Conservation (phyloP, 2,797 vertebrate genomes). For the Fundulus diaphanus region DNA sequence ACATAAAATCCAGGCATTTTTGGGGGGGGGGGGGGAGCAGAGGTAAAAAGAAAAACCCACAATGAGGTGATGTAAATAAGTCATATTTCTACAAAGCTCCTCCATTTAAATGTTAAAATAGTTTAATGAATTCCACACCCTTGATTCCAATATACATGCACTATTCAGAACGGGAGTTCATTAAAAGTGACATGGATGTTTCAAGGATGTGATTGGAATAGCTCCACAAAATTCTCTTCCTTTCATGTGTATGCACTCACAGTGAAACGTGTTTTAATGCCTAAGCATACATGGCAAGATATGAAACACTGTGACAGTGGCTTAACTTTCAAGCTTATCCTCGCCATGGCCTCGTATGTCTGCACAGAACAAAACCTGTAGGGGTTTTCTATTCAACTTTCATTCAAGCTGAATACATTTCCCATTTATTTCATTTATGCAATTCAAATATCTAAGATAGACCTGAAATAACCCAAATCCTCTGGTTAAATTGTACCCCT, state of each 20-base stretch:
- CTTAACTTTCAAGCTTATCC: background rate
- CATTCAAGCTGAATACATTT: background rate
- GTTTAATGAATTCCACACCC: background rate
- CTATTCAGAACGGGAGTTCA: background rate
- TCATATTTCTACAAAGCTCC: background rate
- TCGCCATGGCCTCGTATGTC: background rate
- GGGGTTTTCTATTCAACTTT: background rate
- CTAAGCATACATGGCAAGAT: background rate
- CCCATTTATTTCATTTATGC: background rate
- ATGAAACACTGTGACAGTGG: background rate
- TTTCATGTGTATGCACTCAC: background rate
- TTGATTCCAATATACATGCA: background rate
- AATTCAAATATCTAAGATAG: background rate
- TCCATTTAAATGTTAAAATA: background rate
- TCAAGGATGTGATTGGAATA: background rate
- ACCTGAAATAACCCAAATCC: background rate
- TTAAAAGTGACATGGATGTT: background rate
- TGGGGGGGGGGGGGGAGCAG: background rate
- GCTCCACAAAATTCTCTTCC: background rate
- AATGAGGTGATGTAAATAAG: background rate
- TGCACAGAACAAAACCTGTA: background rate
- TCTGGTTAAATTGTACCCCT: conserved; percentile 1
- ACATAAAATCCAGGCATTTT: background rate
- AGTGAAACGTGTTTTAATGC: background rate
- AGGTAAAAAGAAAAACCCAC: background rate